Conservation (phyloP, 2,797 vertebrate species). For the Phataginus tricuspis region DNA sequence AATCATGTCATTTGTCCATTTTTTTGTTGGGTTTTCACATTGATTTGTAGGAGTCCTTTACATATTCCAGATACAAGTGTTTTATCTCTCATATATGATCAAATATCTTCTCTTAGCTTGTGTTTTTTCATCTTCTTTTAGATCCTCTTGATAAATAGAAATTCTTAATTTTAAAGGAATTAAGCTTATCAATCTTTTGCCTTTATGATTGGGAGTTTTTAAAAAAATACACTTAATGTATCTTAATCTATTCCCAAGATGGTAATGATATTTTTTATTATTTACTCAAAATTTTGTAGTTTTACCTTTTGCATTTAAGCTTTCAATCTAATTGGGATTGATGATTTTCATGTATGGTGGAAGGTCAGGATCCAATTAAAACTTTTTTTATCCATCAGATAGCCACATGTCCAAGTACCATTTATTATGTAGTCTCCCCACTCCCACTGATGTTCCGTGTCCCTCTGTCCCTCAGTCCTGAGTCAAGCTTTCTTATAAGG, state of each 20-base stretch:
- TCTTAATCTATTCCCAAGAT: not conserved
- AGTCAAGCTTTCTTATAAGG: not conserved
- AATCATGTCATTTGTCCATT: not conserved
- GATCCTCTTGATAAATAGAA: not conserved
- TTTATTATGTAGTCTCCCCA: not conserved
- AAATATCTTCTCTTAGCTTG: not conserved
- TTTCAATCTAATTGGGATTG: not conserved
- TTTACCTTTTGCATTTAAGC: not conserved
- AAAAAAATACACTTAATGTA: not conserved
- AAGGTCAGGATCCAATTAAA: not conserved
- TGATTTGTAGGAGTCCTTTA: not conserved
- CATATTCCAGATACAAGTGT: not conserved
- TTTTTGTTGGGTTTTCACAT: not conserved
- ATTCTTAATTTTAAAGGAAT: conserved; percentile 19
- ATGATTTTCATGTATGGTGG: not conserved
- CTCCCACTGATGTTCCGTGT: not conserved
- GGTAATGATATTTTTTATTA: not conserved
- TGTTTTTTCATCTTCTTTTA: not conserved
- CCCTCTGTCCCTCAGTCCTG: not conserved
- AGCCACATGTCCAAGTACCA: not conserved
- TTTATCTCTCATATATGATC: not conserved
- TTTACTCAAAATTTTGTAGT: not conserved
- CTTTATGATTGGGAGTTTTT: not conserved
- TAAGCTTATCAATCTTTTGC: not conserved
- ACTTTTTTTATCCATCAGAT: not conserved